Evolutionary conservation across 2,888 invertebrate species (phyloP).

Genomic region (Eilema depressum): DNA sequence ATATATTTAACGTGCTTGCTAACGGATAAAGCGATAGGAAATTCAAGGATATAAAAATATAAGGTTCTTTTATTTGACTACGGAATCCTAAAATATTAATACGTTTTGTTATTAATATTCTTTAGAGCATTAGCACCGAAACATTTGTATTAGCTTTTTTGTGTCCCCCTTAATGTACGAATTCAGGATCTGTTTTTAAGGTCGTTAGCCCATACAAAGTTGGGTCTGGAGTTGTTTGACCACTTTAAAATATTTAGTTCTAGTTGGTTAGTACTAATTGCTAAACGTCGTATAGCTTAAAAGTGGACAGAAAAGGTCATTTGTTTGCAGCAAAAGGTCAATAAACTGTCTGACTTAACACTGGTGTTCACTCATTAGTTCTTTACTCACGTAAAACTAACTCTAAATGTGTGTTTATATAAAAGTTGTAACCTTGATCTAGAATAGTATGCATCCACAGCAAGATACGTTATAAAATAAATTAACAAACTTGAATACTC

Average conservation of each 20-base stretch:
- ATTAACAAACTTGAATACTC: neutral
- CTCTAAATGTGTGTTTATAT: constrained; percentile 15
- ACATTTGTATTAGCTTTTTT: constrained; percentile 23
- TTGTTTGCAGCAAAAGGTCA: constrained; percentile 30
- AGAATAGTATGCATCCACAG: constrained; percentile 12
- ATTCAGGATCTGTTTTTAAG: constrained; percentile 29
- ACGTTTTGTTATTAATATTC: constrained; percentile 13
- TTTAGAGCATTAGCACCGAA: neutral
- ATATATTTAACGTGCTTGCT: neutral
- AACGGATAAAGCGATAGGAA: neutral
- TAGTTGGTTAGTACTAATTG: constrained; percentile 26
- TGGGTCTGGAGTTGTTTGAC: constrained; percentile 11
- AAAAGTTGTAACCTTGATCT: constrained; percentile 24
- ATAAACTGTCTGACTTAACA: constrained; percentile 26
- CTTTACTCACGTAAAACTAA: constrained; percentile 12
- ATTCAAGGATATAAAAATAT: neutral
- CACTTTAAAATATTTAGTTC: constrained; percentile 19
- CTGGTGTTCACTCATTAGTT: constrained; percentile 16
- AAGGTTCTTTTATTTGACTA: neutral
- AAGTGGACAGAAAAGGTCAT: constrained; percentile 24
- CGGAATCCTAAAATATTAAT: neutral
- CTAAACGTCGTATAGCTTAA: constrained; percentile 5
- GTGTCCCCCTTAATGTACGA: constrained; percentile 20
- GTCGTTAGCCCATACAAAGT: constrained; percentile 23
- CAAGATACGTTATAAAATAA: constrained; percentile 1